phyloP scores from a whole-genome alignment of 1,140 invertebrate species.

The Drosophila simulans region DNA sequence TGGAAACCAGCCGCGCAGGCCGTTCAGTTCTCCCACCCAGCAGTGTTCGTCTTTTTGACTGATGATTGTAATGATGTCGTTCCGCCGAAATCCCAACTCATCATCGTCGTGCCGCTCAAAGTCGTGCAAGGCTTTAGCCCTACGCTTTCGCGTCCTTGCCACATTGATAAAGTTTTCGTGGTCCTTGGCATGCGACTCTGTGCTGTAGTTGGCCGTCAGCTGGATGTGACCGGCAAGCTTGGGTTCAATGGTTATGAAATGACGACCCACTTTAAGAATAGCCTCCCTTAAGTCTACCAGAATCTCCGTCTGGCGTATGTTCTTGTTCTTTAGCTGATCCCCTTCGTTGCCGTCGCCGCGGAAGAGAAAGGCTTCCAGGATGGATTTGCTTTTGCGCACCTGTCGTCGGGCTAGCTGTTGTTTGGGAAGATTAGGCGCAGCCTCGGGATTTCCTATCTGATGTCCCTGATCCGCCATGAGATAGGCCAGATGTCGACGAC shows the following conservation, averaged over 20 bases:
- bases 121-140: constrained; percentile 95
- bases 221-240: constrained; percentile 87
- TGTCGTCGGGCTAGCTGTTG: constrained; percentile 93
- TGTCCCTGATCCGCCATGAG: constrained; percentile 97
- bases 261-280: constrained; percentile 89
- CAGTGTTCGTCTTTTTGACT: constrained; percentile 99
- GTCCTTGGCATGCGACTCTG: constrained; percentile 97
- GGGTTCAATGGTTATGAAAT: constrained; percentile 83
- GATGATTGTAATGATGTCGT: constrained; percentile 99
- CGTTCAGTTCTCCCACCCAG: constrained; percentile 99
- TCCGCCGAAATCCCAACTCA: constrained; percentile 98
- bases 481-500: constrained; percentile 96
- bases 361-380: constrained; percentile 95
- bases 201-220: constrained; percentile 96
- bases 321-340: constrained; percentile 95
- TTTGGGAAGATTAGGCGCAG: constrained; percentile 95
- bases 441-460: constrained; percentile 95
- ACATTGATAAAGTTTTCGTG: constrained; percentile 97
- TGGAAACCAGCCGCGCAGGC: constrained; percentile 99
- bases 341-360: constrained; percentile 88
- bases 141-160: constrained; percentile 92
- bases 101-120: constrained; percentile 99
- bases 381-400: constrained; percentile 95
- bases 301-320: constrained; percentile 97
- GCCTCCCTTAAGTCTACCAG: constrained; percentile 98